Base-by-base conservation (phyloP, 1,140 invertebrate genomes). In the Cyrtorhinus lividipennis region DNA sequence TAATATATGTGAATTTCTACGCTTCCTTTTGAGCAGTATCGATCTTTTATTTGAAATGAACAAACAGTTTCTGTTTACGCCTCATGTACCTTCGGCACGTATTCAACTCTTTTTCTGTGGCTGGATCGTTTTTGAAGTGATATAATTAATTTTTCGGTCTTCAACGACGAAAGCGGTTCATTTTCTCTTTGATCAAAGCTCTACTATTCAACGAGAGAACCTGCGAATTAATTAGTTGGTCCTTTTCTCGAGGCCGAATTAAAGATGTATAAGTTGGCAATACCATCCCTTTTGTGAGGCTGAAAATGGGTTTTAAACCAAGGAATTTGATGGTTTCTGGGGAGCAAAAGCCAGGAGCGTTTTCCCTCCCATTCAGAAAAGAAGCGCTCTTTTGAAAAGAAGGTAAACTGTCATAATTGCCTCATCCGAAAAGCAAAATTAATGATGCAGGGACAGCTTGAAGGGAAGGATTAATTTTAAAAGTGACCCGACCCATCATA, bases 381-480 rank as follows among this genome's bases (percentile, higher is more conserved):
- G 20, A 24, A 23, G 15, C 15, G 2, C 13, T 18, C 56, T 24
- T 57, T 57, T 24, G 20, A 57, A 57, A 57, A 24, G 23, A 57
- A 24, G 23, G 56, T 24, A 57, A 57, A 57, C 56, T 57, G 20
- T 57, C 24, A 57, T 57, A 57, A 57, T 57, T 57, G 56, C 20
- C 56, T 23, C 20, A 57, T 13, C 24, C 56, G 2, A 24, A 23
- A 24, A 20, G 38, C 22, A 61, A 61, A 44, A 22, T 46, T 38
- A 38, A 38, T 61, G 59, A 61, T 30, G 26, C 38, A 30, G 15
- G 59, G 20, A 61, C 20, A 46, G 38, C 5, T 24, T 10, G 38
- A 38, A 44, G 38, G 44, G 26, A 12, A 5, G 26, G 53, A 62
- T 62, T 62, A 62, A 62, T 62, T 62, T 62, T 62, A 62, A 62